Base-by-base conservation (phyloP, 2,113 vertebrate species). In the Elaphurus davidianus region DNA sequence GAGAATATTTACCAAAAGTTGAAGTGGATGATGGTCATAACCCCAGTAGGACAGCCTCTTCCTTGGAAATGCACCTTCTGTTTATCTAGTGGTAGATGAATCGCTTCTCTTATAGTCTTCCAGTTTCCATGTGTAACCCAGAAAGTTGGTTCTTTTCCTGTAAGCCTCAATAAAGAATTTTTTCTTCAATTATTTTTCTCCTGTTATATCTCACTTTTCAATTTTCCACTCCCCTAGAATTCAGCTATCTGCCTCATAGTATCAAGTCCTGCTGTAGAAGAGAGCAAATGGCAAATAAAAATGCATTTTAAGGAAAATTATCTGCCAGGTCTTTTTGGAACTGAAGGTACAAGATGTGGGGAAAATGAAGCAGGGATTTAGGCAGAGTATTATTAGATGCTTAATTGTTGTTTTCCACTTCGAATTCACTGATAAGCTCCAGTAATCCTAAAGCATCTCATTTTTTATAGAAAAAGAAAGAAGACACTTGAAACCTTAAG, bases 141-240 rank as follows among this genome's bases (percentile, higher is more conserved):
- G 50, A 96, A 97, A 91, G 33, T 43, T 82, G 19, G 3, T 82
- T 28, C 54, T 96, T 87, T 64, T 78, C 71, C 54, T 95, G 92
- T 91, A 89, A 97, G 15, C 12, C 19, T 85, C 81, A 59, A 57
- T 60, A 94, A 81, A 76, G 6, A 12, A n/a, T 47, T 64, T 96
- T 79, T 36, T n/a, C 6, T 23, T 60, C 76, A 25, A 11, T 84
- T 59, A 67, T 94, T 97, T 82, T 87, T 43, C 12, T 78, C 57
- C 25, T 85, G 15, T 97, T 96, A 36, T 62, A 95, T 93, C 78
- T 94, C 86, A 82, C 78, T 94, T 95, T 94, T 86, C 90, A 97
- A 94, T 94, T 96, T 98, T 93, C 79, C 5, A 90, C 52, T 97
- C 40, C 47, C 71, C 81, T 97, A 76, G 85, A 95, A 50, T 97